Percentiles rank a stretch among this genome's conserved stretches.
phyloP scores from a whole-genome alignment of 2,113 vertebrate species.

The Pica pica region DNA sequence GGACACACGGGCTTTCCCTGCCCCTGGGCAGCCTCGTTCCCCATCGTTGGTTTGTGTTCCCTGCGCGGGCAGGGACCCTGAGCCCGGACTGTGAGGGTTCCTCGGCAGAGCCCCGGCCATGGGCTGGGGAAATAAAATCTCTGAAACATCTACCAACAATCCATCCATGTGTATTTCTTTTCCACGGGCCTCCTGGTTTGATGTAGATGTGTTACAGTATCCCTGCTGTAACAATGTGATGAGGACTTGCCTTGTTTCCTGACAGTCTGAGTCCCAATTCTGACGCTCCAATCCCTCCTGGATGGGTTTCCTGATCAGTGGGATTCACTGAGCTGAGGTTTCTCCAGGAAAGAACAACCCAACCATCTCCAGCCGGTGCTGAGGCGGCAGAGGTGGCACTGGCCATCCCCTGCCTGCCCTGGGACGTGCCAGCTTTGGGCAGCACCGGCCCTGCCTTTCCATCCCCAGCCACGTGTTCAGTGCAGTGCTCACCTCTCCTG shows the following conservation, averaged over 20 bases:
- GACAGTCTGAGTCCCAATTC: neutral
- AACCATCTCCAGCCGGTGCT: rapidly evolving
- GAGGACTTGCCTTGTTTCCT: neutral
- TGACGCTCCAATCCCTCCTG: neutral
- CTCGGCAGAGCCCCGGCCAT: too few species aligned
- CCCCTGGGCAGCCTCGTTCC: too few species aligned
- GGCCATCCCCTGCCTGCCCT: neutral
- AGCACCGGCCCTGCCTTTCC: neutral
- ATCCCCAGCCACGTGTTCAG: neutral
- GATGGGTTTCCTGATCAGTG: neutral
- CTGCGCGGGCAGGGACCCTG: too few species aligned
- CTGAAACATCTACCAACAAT: too few species aligned
- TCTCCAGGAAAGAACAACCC: neutral
- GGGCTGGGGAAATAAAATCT: too few species aligned
- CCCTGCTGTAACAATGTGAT: neutral
- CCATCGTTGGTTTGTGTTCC: too few species aligned
- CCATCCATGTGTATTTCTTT: too few species aligned
- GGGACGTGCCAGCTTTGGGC: neutral
- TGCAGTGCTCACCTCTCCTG: neutral
- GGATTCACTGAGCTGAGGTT: neutral
- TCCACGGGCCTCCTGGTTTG: too few species aligned
- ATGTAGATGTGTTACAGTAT: too few species aligned
- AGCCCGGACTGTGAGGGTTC: too few species aligned
- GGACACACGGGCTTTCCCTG: too few species aligned
- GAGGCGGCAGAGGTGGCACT: neutral